These are phyloP conservation scores for Corythoichthys haematopterus DNA, from an alignment of 2,113 vertebrate species.

Conservation along the genomic window DNA sequence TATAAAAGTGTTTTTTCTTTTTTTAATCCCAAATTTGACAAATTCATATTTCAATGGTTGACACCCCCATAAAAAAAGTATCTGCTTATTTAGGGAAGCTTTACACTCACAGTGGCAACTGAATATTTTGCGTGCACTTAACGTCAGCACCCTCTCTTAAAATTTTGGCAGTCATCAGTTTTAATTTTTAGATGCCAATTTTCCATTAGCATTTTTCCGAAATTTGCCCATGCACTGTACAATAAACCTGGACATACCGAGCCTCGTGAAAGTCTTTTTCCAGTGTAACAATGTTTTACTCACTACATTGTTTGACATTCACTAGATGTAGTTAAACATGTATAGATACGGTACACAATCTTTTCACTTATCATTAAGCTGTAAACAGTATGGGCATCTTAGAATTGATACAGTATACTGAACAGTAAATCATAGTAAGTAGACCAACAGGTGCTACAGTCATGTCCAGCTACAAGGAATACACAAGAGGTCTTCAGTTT, in stretches of 20 bases:
- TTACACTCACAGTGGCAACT: too few relatives aligned
- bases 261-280: constrained; percentile 7
- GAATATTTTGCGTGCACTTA: background rate
- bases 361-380: background rate
- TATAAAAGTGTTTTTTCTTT: background rate
- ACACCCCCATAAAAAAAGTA: too few relatives aligned
- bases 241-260: constrained; percentile 58
- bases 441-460: too few relatives aligned
- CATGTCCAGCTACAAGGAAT: too few relatives aligned
- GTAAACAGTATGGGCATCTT: background rate
- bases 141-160: background rate
- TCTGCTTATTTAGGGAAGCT: too few relatives aligned
- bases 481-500: too few relatives aligned
- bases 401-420: background rate
- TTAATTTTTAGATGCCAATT: background rate
- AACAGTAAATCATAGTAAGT: background rate
- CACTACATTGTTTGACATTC: background rate
- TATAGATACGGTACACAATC: background rate
- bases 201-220: background rate
- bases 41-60: constrained; percentile 3
- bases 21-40: background rate
- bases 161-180: constrained; percentile 2
- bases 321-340: background rate
- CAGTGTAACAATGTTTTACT: background rate
- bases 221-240: constrained; percentile 26